Base-by-base conservation (phyloP, 1,140 invertebrate genomes). In the Aphidius gifuensis region DNA sequence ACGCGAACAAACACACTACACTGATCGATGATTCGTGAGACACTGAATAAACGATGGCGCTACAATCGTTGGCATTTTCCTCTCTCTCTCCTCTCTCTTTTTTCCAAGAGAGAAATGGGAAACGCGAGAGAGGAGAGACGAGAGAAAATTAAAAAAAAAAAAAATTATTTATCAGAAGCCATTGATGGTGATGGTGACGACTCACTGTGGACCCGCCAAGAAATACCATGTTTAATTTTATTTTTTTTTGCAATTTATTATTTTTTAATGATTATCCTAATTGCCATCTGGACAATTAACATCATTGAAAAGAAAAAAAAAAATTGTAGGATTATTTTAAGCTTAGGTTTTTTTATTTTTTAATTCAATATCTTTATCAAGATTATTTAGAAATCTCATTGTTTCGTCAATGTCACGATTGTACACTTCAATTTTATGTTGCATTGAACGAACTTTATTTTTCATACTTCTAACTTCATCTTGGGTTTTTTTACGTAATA, bases 21-120 rank as follows among this genome's bases (percentile, higher is more conserved):
- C 74, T 75, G 72, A 75, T 75, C 74, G 70, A 75, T 75, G 74
- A 75, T 69, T 68, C 72, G 70, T 67, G 70, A 68, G 71, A 75
- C 69, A 75, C 74, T 75, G 72, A 32, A 32, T 32, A 32, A 32
- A 32, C 23, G 23, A 67, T 69, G 74, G 74, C 74, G 74, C 72
- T 60, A 62, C 71, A 64, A 54, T 61, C 65, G 58, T 46, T 58
- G 46, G 66, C 67, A 62, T 54, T 55, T 63, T 47, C 38, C 32
- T 46, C 43, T 44, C 11, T 42, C 32, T 42, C n/a, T 40, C 23
- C 4, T 32, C 4, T 32, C 4, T 32, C 4, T 32, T 32, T 32
- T 32, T 32, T 32, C 23, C 23, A 32, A 32, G 23, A 32, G 44
- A 16, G 16, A 40, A 42, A 5, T 55, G n/a, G 1, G 8, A 42